Evolutionary conservation across 2,113 vertebrate genomes (phyloP).

Genomic region (Pungitius pungitius): DNA sequence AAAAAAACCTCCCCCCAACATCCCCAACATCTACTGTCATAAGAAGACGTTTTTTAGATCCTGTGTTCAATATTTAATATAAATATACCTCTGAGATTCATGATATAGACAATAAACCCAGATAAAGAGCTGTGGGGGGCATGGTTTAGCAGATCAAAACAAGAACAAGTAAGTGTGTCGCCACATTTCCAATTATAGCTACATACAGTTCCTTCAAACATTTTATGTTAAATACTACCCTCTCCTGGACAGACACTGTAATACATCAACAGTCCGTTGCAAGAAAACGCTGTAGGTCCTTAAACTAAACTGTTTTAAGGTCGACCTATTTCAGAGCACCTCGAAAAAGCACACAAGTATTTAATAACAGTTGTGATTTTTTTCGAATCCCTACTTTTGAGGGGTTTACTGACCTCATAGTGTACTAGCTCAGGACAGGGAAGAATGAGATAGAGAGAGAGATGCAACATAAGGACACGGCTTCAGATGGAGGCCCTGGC

Average conservation of each 20-base stretch:
- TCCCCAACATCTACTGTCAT: background rate
- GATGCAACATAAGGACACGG: too few relatives aligned
- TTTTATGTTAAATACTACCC: slow-evolving; percentile 12
- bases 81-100: background rate
- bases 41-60: background rate
- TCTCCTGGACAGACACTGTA: background rate
- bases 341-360: background rate
- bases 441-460: too few relatives aligned
- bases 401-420: too few relatives aligned
- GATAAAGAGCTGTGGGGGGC: background rate
- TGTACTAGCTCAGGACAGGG: too few relatives aligned
- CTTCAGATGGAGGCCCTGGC: too few relatives aligned
- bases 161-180: background rate
- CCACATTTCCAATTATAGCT: background rate
- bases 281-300: background rate
- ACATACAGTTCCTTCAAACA: background rate
- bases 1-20: too few relatives aligned
- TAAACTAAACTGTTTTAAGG: background rate
- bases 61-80: background rate
- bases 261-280: background rate
- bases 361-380: background rate
- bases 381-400: too few relatives aligned
- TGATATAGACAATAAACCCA: background rate
- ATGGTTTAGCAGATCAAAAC: background rate
- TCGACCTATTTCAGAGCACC: background rate